A percentile compares a stretch with the other conserved stretches of the same genome.
Conservation (phyloP, 2,888 invertebrate genomes). For the Amaurobius ferox region DNA sequence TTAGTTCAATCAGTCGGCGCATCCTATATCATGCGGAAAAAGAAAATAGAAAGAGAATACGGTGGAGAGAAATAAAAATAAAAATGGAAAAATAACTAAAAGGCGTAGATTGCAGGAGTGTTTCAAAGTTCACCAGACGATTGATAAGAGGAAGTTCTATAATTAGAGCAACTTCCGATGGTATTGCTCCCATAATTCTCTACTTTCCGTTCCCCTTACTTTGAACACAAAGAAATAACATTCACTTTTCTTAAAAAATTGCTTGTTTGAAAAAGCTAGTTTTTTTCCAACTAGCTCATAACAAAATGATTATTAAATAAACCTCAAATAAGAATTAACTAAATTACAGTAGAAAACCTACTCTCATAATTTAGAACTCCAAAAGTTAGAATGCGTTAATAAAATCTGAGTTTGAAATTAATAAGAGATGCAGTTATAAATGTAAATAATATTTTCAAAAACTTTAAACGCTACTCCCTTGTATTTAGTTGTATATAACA, state of each 20-base stretch:
- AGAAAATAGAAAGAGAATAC: background rate
- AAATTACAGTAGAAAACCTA: too few relatives aligned
- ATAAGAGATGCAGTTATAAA: too few relatives aligned
- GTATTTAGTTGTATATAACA: too few relatives aligned
- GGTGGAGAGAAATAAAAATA: constrained; percentile 2
- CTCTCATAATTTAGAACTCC: too few relatives aligned
- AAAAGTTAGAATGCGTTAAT: too few relatives aligned
- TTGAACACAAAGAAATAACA: background rate
- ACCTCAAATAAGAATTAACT: too few relatives aligned
- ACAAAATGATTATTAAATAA: too few relatives aligned
- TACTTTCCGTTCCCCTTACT: background rate
- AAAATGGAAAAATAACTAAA: background rate
- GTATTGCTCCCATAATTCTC: constrained; percentile 47
- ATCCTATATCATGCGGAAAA: background rate
- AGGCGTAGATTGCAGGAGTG: background rate
- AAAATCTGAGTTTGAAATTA: too few relatives aligned
- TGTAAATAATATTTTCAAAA: too few relatives aligned
- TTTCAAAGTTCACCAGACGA: constrained; percentile 34
- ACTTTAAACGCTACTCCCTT: too few relatives aligned
- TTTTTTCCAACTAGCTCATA: too few relatives aligned
- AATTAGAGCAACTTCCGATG: constrained; percentile 40
- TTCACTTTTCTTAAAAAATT: background rate
- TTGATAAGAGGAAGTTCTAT: constrained; percentile 51
- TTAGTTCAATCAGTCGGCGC: background rate
- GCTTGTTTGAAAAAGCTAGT: constrained; percentile 6